phyloP scores from a whole-genome alignment of 2,797 vertebrate genomes.

The Rhinoraja longicauda region DNA sequence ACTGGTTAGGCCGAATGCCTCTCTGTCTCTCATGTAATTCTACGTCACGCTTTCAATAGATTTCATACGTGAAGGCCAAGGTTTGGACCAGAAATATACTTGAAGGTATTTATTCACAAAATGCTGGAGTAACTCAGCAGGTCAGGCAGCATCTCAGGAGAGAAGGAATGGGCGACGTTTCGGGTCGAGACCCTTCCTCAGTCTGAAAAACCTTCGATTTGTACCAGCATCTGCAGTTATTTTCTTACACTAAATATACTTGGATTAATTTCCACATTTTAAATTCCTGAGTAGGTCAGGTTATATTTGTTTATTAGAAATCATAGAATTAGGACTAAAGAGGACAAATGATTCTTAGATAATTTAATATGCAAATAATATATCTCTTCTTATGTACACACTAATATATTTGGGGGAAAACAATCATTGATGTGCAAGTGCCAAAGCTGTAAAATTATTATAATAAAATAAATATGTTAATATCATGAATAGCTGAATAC shows the following conservation, averaged over 20 bases:
- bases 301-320: neutral
- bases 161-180: no score
- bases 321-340: neutral
- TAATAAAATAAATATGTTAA: conserved; percentile 18
- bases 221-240: no score
- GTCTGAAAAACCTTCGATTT: no score
- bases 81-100: neutral
- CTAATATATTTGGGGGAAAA: neutral
- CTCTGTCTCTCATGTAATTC: no score
- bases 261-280: neutral
- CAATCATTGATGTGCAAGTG: neutral
- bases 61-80: neutral
- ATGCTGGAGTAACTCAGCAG: no score
- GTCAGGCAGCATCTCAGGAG: no score
- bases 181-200: no score
- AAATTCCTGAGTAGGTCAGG: neutral
- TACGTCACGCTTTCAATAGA: neutral
- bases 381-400: neutral
- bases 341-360: neutral
- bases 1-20: no score
- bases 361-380: neutral
- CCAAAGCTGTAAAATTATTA: neutral
- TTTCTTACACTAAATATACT: no score
- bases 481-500: neutral
- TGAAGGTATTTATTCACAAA: no score